Percentiles rank a stretch among this genome's conserved stretches.
Evolutionary conservation across 2,113 vertebrate genomes (phyloP).

Genomic region (Myxocyprinus asiaticus): DNA sequence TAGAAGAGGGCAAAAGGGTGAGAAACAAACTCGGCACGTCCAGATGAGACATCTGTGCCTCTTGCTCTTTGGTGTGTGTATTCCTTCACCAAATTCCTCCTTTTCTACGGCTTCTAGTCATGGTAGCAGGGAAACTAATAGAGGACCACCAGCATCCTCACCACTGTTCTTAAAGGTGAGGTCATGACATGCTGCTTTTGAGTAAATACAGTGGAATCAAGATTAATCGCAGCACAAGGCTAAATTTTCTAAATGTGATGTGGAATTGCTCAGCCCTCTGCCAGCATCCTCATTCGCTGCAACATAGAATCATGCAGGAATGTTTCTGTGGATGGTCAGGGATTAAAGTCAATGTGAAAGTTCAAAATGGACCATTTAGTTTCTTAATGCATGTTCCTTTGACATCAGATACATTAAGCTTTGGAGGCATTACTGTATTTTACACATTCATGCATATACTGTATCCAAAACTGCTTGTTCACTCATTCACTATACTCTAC

Average conservation of each 20-base stretch:
- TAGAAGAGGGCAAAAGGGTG: slow-evolving; percentile 9
- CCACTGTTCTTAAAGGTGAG: slow-evolving; percentile 51
- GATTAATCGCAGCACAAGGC: background rate
- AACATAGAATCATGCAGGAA: background rate
- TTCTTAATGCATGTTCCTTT: too few species aligned
- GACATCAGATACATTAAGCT: too few species aligned
- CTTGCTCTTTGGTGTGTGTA: slow-evolving; percentile 51
- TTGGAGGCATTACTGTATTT: too few species aligned
- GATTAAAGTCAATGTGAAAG: too few species aligned
- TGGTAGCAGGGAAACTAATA: slow-evolving; percentile 65
- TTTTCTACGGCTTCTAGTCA: slow-evolving; percentile 67
- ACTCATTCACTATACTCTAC: too few species aligned
- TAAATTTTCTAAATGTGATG: background rate
- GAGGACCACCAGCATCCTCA: slow-evolving; percentile 41
- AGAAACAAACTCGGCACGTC: slow-evolving; percentile 16
- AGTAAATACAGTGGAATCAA: slow-evolving; percentile 14
- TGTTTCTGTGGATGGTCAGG: background rate
- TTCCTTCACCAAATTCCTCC: slow-evolving; percentile 70
- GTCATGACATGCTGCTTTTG: slow-evolving; percentile 38
- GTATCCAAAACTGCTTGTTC: too few species aligned
- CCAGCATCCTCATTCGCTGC: background rate
- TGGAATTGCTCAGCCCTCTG: background rate
- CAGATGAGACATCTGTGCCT: slow-evolving; percentile 46
- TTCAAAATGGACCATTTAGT: too few species aligned
- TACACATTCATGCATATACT: too few species aligned